Percentiles rank a stretch among this genome's conserved stretches.
phyloP scores from a whole-genome alignment of 2,888 invertebrate species.

The Strigamia maritima region DNA sequence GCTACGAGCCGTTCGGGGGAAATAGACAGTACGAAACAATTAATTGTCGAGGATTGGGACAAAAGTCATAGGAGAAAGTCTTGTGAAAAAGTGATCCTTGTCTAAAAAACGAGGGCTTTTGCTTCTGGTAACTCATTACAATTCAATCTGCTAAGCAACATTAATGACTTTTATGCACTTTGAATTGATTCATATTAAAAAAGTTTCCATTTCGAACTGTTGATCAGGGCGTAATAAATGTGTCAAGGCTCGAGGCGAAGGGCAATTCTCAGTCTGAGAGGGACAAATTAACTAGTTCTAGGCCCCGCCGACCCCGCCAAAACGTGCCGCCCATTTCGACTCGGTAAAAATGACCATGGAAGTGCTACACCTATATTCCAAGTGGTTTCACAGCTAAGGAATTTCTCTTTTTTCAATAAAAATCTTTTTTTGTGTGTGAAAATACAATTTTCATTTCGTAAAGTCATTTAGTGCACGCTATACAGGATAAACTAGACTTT shows the following conservation, averaged over 20 bases:
- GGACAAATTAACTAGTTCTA: conserved; percentile 5
- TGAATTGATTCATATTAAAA: not conserved
- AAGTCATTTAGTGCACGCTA: no score
- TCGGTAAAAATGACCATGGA: conserved; percentile 5
- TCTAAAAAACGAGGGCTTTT: not conserved
- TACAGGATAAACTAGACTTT: no score
- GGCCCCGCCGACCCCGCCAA: conserved; percentile 15
- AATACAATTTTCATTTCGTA: no score
- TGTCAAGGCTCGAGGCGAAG: conserved; percentile 10
- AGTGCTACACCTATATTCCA: not conserved
- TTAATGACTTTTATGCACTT: not conserved
- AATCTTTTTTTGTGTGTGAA: no score
- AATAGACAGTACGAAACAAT: no score
- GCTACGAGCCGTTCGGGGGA: no score
- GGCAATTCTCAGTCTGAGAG: conserved; percentile 5
- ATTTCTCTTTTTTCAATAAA: no score
- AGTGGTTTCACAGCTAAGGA: no score
- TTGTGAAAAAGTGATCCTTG: not conserved
- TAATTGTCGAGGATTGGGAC: no score
- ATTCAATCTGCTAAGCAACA: not conserved
- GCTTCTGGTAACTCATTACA: not conserved
- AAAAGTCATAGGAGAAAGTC: no score
- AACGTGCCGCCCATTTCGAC: conserved; percentile 15
- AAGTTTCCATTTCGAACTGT: not conserved
- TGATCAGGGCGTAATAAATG: not conserved